These are phyloP conservation scores for Gortyna flavago DNA, from an alignment of 2,888 invertebrate genomes.

Conservation along the genomic window DNA sequence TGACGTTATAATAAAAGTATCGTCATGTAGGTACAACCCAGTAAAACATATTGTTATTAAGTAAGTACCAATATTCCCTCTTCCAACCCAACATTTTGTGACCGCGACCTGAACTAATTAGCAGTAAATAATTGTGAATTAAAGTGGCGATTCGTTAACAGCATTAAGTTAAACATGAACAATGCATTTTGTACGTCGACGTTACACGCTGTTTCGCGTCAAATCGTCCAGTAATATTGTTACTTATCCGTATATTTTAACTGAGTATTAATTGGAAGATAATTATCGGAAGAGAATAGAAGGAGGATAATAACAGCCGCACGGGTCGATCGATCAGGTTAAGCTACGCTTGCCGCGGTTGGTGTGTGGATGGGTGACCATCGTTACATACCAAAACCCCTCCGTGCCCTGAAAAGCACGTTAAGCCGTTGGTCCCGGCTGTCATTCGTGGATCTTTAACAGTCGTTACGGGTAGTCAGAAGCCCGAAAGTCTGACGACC, in stretches of 20 bases:
- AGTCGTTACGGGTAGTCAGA: too few species aligned
- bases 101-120: constrained; percentile 35
- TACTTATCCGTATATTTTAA: constrained; percentile 27
- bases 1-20: neutral
- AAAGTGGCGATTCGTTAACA: constrained; percentile 47
- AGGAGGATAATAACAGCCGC: too few species aligned
- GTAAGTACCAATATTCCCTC: neutral
- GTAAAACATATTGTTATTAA: neutral
- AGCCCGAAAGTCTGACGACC: too few species aligned
- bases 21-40: too few species aligned
- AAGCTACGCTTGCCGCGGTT: too few species aligned
- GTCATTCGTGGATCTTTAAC: too few species aligned
- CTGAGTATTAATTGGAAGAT: neutral
- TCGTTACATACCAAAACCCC: too few species aligned
- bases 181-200: constrained; percentile 29
- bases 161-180: constrained; percentile 47
- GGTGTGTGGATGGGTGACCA: too few species aligned
- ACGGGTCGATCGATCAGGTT: too few species aligned
- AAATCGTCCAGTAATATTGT: constrained; percentile 27
- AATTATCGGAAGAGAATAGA: too few species aligned
- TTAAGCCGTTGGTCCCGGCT: too few species aligned
- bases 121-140: constrained; percentile 49
- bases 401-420: too few species aligned
- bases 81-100: constrained; percentile 6
- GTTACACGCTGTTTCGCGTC: constrained; percentile 16